Evolutionary conservation across 2,888 invertebrate genomes (phyloP), one percentile per base, ranked within the genome.

Genomic region (Operophtera brumata): DNA sequence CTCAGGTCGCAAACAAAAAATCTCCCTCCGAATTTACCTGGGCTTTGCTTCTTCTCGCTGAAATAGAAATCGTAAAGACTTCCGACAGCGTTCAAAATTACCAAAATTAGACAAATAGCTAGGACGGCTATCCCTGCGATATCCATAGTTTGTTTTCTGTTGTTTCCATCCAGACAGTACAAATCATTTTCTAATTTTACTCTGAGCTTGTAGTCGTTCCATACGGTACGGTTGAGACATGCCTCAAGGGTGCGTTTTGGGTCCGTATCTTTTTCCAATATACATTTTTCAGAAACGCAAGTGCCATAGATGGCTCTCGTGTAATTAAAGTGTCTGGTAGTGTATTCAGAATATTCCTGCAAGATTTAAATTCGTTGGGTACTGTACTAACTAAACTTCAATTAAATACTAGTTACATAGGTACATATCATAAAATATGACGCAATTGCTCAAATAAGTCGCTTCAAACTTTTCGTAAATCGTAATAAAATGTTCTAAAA

Each of bases 191-290:
- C 25, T 7, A 70, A 46, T 45, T 50, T 65, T 0, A 65, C 54
- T 48, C 61, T 65, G 1, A 73, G 47, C 5, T 52, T 54, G 53
- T 71, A 70, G 6, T 62, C 42, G 0, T 53, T 50, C 34, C 41
- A 62, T 7, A 70, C 39, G 0, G 69, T 61, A 25, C 72, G 63
- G 42, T 78, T 77, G 3, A 79, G 66, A 66, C 77, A 77, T 59
- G 61, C 66, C 57, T 77, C 73, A 54, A 74, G 60, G 49, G 57
- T 46, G 25, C 34, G 9, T 40, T 43, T 57, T 48, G 62, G 61
- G 48, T 71, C 64, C 46, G 47, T 48, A 52, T 57, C 62, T 45
- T 62, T 66, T 30, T 54, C 43, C 32, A 61, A 30, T 41, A 56
- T 57, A 53, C 77, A 76, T 9, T 62, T 66, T 6, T 62, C 54